These are phyloP conservation scores for Platichthys stellatus DNA, from an alignment of 2,113 vertebrate genomes.

Conservation along the genomic window DNA sequence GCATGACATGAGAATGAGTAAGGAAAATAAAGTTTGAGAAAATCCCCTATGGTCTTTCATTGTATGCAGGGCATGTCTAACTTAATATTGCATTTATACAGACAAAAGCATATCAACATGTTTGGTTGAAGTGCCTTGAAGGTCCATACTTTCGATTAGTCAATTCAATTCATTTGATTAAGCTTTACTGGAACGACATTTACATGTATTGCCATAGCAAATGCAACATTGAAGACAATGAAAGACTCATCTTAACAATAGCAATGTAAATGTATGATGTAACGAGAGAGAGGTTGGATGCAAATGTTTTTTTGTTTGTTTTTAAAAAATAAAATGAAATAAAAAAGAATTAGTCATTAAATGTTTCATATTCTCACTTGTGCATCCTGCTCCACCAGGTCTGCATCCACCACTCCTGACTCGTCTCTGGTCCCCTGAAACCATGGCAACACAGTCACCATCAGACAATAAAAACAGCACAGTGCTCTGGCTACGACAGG, in stretches of 20 bases:
- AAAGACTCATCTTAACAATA: no score
- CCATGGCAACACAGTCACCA: conserved; percentile 21
- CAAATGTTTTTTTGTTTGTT: no score
- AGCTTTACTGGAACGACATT: no score
- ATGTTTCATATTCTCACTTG: conserved; percentile 79
- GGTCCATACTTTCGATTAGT: no score
- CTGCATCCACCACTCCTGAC: conserved; percentile 89
- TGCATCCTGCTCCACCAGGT: conserved; percentile 91
- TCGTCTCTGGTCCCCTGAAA: conserved; percentile 92
- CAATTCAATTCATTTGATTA: no score
- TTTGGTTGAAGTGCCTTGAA: no score
- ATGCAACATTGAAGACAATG: background rate
- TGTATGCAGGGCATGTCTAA: background rate
- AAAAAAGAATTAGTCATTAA: background rate
- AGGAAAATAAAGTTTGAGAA: background rate
- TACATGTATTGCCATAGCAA: background rate
- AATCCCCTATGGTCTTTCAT: background rate
- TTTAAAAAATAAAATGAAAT: no score
- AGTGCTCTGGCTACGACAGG: background rate
- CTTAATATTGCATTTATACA: background rate
- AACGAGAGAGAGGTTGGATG: no score
- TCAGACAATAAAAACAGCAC: conserved; percentile 17
- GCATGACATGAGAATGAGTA: background rate
- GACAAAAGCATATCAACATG: no score
- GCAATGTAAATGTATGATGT: no score